Conservation (phyloP, 2,888 invertebrate genomes). For the Rhagonycha lutea region DNA sequence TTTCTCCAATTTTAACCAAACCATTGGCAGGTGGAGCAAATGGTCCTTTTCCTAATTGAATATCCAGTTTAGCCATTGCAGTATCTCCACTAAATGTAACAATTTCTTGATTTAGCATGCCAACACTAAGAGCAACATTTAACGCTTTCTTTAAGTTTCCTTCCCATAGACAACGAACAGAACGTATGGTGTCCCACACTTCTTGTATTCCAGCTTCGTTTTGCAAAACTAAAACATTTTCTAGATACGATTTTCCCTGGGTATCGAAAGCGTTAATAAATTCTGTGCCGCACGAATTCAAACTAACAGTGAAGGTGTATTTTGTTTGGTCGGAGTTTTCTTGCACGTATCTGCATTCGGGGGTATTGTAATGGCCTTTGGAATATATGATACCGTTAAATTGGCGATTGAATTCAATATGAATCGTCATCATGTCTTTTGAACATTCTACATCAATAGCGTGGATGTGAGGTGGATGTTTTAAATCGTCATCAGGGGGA, state of each 20-base stretch:
- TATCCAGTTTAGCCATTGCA: conserved; percentile 77
- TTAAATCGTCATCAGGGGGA: conserved; percentile 61
- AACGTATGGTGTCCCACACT: conserved; percentile 79
- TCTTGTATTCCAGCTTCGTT: conserved; percentile 77
- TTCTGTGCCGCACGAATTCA: conserved; percentile 78
- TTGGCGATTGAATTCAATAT: conserved; percentile 74
- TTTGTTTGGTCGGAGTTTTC: conserved; percentile 71
- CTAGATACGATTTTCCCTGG: conserved; percentile 77
- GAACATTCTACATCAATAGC: conserved; percentile 76
- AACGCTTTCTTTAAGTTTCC: conserved; percentile 77
- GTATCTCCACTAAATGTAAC: conserved; percentile 86
- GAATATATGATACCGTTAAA: conserved; percentile 83
- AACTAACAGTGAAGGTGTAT: conserved; percentile 73
- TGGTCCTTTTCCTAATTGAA: conserved; percentile 77
- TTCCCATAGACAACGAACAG: conserved; percentile 81
- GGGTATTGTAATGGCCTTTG: conserved; percentile 71
- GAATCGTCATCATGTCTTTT: conserved; percentile 82
- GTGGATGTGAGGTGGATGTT: conserved; percentile 78
- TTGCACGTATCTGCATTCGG: conserved; percentile 73
- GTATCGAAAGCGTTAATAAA: conserved; percentile 79
- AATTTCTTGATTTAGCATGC: conserved; percentile 78
- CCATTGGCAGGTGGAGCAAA: conserved; percentile 77
- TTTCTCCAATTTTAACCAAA: conserved; percentile 79
- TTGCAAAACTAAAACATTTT: conserved; percentile 77
- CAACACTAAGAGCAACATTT: conserved; percentile 75